phyloP scores from a whole-genome alignment of 2,888 invertebrate species.

The Strigamia transsilvanica region DNA sequence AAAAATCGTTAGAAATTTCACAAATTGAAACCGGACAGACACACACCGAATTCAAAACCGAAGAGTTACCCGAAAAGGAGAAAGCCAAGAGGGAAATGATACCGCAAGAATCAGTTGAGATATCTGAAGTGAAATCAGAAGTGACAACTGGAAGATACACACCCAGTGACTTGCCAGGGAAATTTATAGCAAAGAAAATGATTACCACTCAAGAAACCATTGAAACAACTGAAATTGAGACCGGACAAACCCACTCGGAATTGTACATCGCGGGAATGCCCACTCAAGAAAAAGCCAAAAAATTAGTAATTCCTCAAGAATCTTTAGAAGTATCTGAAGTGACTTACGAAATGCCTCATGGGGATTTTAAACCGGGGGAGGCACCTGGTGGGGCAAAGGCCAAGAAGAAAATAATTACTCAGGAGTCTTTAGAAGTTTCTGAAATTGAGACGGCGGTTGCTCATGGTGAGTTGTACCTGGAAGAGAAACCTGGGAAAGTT shows the following conservation, averaged over 20 bases:
- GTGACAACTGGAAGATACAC: slow-evolving; percentile 53
- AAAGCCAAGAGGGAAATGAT: slow-evolving; percentile 53
- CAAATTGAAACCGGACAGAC: slow-evolving; percentile 57
- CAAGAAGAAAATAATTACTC: slow-evolving; percentile 57
- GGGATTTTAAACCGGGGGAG: slow-evolving; percentile 51
- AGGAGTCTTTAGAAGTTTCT: slow-evolving; percentile 58
- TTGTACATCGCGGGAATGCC: slow-evolving; percentile 51
- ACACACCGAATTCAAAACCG: slow-evolving; percentile 52
- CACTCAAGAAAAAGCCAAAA: slow-evolving; percentile 50
- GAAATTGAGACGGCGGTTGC: slow-evolving; percentile 57
- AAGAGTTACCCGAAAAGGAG: slow-evolving; percentile 48
- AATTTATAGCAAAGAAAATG: slow-evolving; percentile 43
- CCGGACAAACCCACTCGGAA: not conserved
- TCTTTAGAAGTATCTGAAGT: slow-evolving; percentile 57
- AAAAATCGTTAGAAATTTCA: slow-evolving; percentile 58
- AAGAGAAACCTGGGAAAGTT: slow-evolving; percentile 28
- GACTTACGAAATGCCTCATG: not conserved
- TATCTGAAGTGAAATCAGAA: slow-evolving; percentile 57
- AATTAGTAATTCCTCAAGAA: slow-evolving; percentile 55
- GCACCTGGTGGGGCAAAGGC: slow-evolving; percentile 54
- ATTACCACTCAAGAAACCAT: slow-evolving; percentile 56
- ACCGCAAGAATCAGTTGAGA: slow-evolving; percentile 58
- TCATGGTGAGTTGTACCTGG: slow-evolving; percentile 53
- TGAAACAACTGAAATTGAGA: slow-evolving; percentile 53
- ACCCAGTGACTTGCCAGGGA: slow-evolving; percentile 17